Base-by-base conservation (phyloP, 2,113 vertebrate genomes). In the Sula dactylatra region DNA sequence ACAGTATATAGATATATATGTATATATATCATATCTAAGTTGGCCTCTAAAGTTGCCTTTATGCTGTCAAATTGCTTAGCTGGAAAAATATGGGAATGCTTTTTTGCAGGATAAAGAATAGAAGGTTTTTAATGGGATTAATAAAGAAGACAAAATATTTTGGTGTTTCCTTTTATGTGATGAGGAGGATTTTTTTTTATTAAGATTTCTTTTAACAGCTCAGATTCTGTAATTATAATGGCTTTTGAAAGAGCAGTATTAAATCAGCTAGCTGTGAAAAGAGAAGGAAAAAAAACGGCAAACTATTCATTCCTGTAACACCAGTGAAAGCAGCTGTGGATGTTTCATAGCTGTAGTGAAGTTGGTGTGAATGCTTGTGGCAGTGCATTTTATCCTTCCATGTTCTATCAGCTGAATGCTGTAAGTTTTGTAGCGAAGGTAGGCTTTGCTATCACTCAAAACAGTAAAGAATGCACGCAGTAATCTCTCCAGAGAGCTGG, bases 401-500 rank as follows among this genome's bases (percentile, higher is more conserved):
- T 29, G 29, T 82, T 81, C 56, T 76, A 4, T 80, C 50, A 50
- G 40, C 70, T 58, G 67, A 65, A 92, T 91, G 50, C 55, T 96
- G 14, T 66, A 44, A 34, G 50, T 67, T 97, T 52, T 73, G 42
- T 95, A 67, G 55, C 87, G 55, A 93, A 73, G n/a, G n/a, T 59
- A 69, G 58, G 29, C 36, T 54, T 73, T 96, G 71, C 59, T 62
- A 4, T 76, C 55, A 36, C 89, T 90, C 80, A 49, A 62, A 88
- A 82, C 20, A 40, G 38, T 47, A 36, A 54, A 86, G 66, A 92
- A 50, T n/a, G 29, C 69, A 31, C 36, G n/a, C 18, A 56, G 40
- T 58, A 65, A 86, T 89, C 80, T 78, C 55, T 69, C 27, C 38
- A 84, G 76, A 87, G 52, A 69, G 38, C 45, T 82, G 70, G 40